Evolutionary conservation across 2,888 invertebrate species (phyloP), one percentile per base, ranked within the genome.

Genomic region (Ectropis crepuscularia): DNA sequence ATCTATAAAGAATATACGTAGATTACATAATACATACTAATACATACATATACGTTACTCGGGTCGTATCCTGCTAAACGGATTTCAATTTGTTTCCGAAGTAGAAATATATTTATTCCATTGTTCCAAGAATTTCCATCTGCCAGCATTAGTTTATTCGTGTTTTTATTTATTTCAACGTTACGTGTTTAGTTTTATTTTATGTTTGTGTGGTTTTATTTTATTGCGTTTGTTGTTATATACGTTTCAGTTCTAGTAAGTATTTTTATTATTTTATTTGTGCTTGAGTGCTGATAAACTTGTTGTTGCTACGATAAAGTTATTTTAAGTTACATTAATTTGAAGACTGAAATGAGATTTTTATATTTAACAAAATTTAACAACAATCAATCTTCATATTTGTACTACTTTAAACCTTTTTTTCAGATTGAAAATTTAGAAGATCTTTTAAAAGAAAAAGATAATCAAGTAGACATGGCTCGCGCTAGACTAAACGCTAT

Each of bases 381-480:
- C 42, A 37, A 16, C n/a, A 45, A n/a, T 28, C 16, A 28, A 28
- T 28, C 16, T 28, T 28, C 16, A 28, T 28, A 28, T 28, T 1
- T 28, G 4, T 28, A 28, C 16, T 28, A 28, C 4, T 28, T 28
- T 28, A 2, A 28, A 28, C 16, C 16, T 28, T 28, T 28, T 2
- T 91, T 92, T 76, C 87, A 99, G 98, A 97, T 99, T 82, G 99
- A 99, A 92, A 99, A 98, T 86, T 93, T 99, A 71, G 99, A 99
- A 93, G 99, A 99, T 82, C 94, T 98, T 58, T 94, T 99, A 57
- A 98, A 98, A 90, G 99, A 99, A 86, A 99, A 99, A 92, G 99
- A 99, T 85, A 98, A 98, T 89, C 99, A 99, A 94, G 97, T 99
- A 60, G 98, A 98, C 78, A 97, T 98, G 96, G 97, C 98, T 0